Evolutionary conservation across 2,888 invertebrate species (phyloP), one percentile per base, ranked within the genome.

Genomic region (Sinotaia quadrata): DNA sequence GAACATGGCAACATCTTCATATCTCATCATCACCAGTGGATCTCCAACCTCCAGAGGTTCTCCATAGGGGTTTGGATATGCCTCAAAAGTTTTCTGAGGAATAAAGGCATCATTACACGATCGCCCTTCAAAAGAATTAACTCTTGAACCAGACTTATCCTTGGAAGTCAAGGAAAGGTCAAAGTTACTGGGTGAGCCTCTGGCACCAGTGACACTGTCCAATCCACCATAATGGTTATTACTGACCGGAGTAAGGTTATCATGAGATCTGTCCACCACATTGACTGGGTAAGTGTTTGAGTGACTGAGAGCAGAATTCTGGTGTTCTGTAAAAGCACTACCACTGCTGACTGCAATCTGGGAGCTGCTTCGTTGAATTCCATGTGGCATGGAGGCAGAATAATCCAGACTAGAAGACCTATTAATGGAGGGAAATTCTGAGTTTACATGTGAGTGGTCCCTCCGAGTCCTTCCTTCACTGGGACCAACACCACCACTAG

Each of bases 1-100:
- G 72, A 75, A 85, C 67, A 81, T 76, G 18, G 83, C 83, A 57
- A 84, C 81, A 67, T 85, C 85, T 60, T 85, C 85, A 72, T 81
- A 85, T 8, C 67, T 67, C 4, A 68, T 69, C 69, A 76, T 75
- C n/a, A n/a, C n/a, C 0, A 69, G 59, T 24, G 71, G 68, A 8
- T 58, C 33, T n/a, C 66, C 58, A 1, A 34, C 52, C 18, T 69
- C 69, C 33, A 57, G 33, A 8, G 69, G 69, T 33, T 69, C 69
- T n/a, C 58, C 59, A 33, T 65, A 52, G 1, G 59, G 59, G 27
- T 60, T 44, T 10, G 65, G 59, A 21, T 52, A 65, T 5, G 52
- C 37, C n/a, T 70, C 66, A 57, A 37, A 61, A 18, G 33, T 31
- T 18, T 51, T 51, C 21, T 60, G 59, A 8, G 56, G 37, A 29